A percentile compares a stretch with the other conserved stretches of the same genome.
These are phyloP conservation scores for Amblyopsis rosae DNA, from an alignment of 2,113 vertebrate genomes.

Conservation along the genomic window DNA sequence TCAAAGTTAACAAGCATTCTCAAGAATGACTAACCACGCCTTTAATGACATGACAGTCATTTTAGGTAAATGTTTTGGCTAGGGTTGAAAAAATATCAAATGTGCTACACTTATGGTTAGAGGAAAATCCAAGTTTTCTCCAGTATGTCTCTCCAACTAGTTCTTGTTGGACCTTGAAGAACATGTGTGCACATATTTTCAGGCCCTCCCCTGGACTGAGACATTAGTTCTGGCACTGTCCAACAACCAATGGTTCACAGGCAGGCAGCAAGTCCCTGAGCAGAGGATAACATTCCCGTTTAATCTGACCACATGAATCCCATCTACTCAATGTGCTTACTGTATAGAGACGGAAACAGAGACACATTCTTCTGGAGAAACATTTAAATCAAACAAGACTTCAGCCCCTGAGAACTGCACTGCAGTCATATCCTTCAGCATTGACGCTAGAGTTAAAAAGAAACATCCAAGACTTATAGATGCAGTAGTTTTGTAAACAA, in stretches of 20 bases:
- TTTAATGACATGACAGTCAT: no score
- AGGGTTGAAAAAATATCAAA: slow-evolving; percentile 25
- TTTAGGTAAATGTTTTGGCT: no score
- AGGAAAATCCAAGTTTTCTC: slow-evolving; percentile 11
- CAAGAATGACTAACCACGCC: no score
- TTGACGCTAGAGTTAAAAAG: background rate
- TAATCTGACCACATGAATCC: slow-evolving; percentile 48
- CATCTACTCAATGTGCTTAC: slow-evolving; percentile 31
- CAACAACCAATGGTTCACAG: slow-evolving; percentile 40
- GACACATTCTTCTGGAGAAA: slow-evolving; percentile 39
- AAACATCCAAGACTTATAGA: slow-evolving; percentile 16
- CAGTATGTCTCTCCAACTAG: slow-evolving; percentile 9
- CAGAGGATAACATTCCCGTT: slow-evolving; percentile 41
- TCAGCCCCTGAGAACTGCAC: slow-evolving; percentile 27
- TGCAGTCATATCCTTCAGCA: slow-evolving; percentile 23
- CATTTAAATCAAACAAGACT: slow-evolving; percentile 48
- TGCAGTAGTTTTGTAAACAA: background rate
- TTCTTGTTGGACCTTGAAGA: slow-evolving; percentile 45
- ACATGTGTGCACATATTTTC: slow-evolving; percentile 58
- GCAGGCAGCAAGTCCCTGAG: slow-evolving; percentile 27
- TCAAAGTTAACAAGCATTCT: no score
- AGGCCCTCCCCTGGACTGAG: slow-evolving; percentile 45
- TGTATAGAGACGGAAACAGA: slow-evolving; percentile 19
- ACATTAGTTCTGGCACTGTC: slow-evolving; percentile 45
- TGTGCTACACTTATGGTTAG: slow-evolving; percentile 24